These are phyloP conservation scores for Geopemphigus sp. DNA, from an alignment of 1,140 invertebrate genomes.

Conservation along the genomic window DNA sequence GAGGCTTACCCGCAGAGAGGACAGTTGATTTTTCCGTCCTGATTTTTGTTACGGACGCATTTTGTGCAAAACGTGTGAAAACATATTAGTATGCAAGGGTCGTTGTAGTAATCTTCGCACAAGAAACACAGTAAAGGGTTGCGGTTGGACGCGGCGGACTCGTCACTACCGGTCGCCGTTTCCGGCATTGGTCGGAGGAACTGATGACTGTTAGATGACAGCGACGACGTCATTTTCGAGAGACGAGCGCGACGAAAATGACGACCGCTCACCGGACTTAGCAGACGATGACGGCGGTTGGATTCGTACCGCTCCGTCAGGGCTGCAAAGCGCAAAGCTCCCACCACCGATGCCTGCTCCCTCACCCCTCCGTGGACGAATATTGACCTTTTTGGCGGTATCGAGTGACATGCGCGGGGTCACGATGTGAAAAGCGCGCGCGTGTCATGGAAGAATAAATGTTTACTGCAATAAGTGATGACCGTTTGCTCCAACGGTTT, in stretches of 20 bases:
- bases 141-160: conserved; percentile 1
- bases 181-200: neutral
- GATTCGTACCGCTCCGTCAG: neutral
- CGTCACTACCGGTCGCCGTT: neutral
- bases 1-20: conserved; percentile 66
- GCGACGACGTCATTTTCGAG: neutral
- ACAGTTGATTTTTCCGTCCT: conserved; percentile 64
- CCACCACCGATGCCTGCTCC: neutral
- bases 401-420: conserved; percentile 1
- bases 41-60: conserved; percentile 63
- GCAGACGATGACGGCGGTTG: neutral
- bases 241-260: neutral
- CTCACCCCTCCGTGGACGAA: neutral
- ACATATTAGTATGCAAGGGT: conserved; percentile 67
- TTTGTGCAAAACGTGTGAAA: conserved; percentile 70
- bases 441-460: conserved; percentile 8
- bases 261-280: too few relatives aligned
- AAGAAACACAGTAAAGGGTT: conserved; percentile 67
- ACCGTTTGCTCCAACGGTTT: neutral
- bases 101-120: conserved; percentile 68
- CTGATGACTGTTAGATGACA: neutral
- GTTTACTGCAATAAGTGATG: neutral
- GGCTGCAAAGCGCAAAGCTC: neutral
- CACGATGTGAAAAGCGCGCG: neutral
- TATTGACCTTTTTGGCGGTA: neutral